Conservation (phyloP, 2,113 vertebrate genomes). For the Micromys minutus region DNA sequence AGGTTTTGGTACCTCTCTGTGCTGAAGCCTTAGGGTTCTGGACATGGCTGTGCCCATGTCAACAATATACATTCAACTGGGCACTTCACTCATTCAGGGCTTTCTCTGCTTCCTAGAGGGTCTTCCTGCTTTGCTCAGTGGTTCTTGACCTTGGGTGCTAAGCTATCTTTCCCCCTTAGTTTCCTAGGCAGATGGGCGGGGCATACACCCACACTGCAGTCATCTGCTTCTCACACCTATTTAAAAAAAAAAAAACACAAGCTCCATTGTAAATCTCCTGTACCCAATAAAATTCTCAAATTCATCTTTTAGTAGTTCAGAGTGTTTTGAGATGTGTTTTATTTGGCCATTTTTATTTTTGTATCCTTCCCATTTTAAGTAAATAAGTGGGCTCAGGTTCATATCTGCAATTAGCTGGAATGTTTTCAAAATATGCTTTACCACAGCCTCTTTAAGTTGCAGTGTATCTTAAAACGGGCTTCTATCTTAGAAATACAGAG, state of each 20-base stretch:
- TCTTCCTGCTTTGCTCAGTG: background rate
- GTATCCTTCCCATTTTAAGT: background rate
- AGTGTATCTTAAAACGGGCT: conserved; percentile 8
- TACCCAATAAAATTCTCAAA: background rate
- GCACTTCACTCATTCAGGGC: background rate
- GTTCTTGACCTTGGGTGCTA: background rate
- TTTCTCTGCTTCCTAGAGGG: no score
- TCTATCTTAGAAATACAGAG: conserved; percentile 14
- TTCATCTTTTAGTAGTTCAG: background rate
- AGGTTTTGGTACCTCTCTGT: background rate
- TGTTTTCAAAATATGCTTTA: conserved; percentile 34
- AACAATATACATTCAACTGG: background rate
- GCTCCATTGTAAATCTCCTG: background rate
- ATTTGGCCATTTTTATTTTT: background rate
- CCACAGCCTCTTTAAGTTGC: background rate
- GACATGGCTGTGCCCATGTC: background rate
- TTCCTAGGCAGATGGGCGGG: background rate
- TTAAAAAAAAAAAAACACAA: background rate
- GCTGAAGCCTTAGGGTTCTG: background rate
- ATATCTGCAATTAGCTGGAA: conserved; percentile 32
- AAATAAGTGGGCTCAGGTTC: conserved; percentile 29
- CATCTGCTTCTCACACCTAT: no score
- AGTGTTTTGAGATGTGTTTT: background rate
- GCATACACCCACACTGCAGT: fast-evolving
- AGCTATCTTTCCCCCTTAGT: background rate